Percentiles rank a stretch among this genome's conserved stretches.
Evolutionary conservation across 2,888 invertebrate genomes (phyloP).

Genomic region (Dolomedes plantarius): DNA sequence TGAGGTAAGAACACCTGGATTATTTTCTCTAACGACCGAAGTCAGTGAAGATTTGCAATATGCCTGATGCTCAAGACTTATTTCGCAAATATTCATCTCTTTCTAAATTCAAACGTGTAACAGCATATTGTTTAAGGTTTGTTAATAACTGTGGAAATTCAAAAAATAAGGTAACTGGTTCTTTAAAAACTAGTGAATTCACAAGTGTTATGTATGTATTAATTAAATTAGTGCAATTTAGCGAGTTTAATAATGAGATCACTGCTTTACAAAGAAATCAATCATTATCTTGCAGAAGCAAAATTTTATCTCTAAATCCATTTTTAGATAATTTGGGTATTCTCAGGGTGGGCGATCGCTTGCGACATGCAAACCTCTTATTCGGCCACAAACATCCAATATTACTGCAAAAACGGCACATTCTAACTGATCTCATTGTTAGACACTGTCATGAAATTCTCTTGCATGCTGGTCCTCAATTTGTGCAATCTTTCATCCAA

Average conservation of each 20-base stretch:
- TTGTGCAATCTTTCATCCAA: no score
- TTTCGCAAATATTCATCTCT: background rate
- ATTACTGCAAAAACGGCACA: conserved; percentile 4
- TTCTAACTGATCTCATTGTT: no score
- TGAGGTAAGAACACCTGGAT: no score
- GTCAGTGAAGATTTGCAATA: no score
- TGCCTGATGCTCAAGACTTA: no score
- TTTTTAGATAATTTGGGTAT: background rate
- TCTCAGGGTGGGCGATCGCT: no score
- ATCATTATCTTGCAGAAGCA: no score
- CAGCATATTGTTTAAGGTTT: background rate
- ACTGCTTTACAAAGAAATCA: background rate
- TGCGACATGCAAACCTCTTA: background rate
- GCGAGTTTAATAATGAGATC: conserved; percentile 16
- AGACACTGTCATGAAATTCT: no score
- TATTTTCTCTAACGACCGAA: no score
- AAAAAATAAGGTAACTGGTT: background rate
- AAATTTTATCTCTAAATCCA: no score
- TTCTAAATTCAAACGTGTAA: conserved; percentile 1
- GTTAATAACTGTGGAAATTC: background rate
- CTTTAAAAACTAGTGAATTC: background rate
- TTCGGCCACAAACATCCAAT: conserved; percentile 2
- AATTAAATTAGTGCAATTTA: background rate
- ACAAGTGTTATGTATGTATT: background rate
- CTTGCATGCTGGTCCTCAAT: conserved; percentile 8